These are phyloP conservation scores for Andrena camellia DNA, from an alignment of 2,888 invertebrate genomes.

Conservation along the genomic window DNA sequence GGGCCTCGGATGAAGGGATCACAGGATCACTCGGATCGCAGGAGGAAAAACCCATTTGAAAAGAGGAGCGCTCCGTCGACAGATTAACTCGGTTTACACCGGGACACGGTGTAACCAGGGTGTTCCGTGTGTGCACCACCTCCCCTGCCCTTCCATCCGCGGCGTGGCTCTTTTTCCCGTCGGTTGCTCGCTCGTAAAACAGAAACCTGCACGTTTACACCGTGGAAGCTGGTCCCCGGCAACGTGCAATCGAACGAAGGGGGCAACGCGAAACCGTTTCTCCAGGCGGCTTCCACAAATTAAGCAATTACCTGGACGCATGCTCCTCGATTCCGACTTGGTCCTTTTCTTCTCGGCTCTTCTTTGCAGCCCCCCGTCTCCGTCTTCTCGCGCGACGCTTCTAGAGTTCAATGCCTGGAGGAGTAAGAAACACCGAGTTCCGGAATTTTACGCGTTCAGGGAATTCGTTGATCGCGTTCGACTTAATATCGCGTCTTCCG, in stretches of 20 bases:
- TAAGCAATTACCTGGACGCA: conserved; percentile 83
- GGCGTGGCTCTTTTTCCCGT: conserved; percentile 40
- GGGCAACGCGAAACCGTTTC: conserved; percentile 55
- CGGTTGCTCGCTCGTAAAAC: conserved; percentile 81
- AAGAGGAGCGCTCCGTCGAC: conserved; percentile 12
- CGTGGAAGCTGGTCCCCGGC: conserved; percentile 34
- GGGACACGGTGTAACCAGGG: conserved; percentile 18
- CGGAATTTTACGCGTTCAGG: conserved; percentile 26
- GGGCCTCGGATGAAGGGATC: too few relatives aligned
- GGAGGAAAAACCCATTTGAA: neutral
- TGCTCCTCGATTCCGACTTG: conserved; percentile 58
- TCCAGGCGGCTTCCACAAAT: conserved; percentile 80
- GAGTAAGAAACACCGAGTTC: conserved; percentile 4
- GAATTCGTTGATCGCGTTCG: neutral
- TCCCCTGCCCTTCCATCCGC: neutral
- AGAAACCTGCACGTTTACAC: conserved; percentile 68
- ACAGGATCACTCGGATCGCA: too few relatives aligned
- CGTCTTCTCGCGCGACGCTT: conserved; percentile 9
- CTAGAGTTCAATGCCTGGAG: conserved; percentile 44
- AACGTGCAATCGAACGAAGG: conserved; percentile 32
- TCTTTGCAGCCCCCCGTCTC: neutral
- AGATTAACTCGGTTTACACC: conserved; percentile 21
- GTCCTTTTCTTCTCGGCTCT: conserved; percentile 37
- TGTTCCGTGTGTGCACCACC: conserved; percentile 10
- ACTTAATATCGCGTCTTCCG: too few relatives aligned